Conservation (phyloP, 2,113 vertebrate genomes). For the Notothenia rossii region DNA sequence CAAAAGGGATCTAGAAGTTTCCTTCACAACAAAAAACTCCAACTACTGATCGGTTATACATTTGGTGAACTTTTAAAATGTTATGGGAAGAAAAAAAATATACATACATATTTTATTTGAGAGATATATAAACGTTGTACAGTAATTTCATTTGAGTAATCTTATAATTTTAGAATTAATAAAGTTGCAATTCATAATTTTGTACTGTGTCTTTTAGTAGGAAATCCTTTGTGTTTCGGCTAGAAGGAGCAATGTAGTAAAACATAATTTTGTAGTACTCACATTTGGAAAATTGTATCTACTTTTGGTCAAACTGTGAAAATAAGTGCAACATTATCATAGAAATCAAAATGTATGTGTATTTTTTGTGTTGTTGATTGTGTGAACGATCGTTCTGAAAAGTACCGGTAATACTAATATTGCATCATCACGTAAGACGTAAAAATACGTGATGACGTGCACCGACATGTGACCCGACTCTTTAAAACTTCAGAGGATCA, state of each 20-base stretch:
- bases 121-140: neutral
- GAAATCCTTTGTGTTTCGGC: neutral
- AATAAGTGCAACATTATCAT: no score
- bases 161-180: slow-evolving; percentile 43
- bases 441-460: no score
- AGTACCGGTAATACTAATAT: no score
- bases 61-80: neutral
- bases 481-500: no score
- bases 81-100: neutral
- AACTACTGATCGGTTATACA: neutral
- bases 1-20: neutral
- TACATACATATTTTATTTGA: neutral
- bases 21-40: neutral
- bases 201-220: slow-evolving; percentile 6
- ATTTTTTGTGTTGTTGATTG: no score
- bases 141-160: slow-evolving; percentile 2
- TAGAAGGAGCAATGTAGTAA: neutral
- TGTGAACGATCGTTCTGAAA: no score
- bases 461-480: no score
- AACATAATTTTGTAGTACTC: no score
- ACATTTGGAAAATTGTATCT: no score
- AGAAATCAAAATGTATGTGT: no score
- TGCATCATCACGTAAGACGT: no score
- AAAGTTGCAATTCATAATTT: neutral
- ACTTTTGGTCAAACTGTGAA: neutral